These are phyloP conservation scores for Sardina pilchardus DNA, from an alignment of 2,113 vertebrate species.

Conservation along the genomic window DNA sequence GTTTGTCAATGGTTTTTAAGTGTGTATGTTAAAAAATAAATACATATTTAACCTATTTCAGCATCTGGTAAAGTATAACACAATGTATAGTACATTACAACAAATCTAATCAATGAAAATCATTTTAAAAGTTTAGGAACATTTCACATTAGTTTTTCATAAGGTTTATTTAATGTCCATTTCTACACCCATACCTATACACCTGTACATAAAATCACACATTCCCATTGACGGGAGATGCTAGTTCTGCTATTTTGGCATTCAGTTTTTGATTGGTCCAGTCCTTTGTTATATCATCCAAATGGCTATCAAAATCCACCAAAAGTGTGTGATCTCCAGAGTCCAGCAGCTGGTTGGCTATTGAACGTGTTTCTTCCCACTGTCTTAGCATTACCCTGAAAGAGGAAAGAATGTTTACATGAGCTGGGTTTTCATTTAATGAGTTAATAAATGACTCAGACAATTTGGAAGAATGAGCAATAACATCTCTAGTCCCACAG, in stretches of 20 bases:
- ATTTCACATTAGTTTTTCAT: slow-evolving; percentile 12
- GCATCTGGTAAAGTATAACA: neutral
- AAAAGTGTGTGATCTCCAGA: slow-evolving; percentile 74
- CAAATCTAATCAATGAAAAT: neutral
- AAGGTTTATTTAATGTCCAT: neutral
- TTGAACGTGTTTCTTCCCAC: slow-evolving; percentile 83
- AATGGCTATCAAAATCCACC: slow-evolving; percentile 87
- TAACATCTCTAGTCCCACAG: too few relatives aligned
- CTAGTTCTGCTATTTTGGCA: slow-evolving; percentile 76
- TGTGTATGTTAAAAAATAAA: neutral
- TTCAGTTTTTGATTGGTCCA: slow-evolving; percentile 90
- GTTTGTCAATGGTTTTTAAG: neutral
- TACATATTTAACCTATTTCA: neutral
- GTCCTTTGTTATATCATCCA: slow-evolving; percentile 87
- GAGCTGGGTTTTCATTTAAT: neutral
- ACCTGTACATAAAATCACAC: slow-evolving; percentile 54
- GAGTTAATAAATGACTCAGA: neutral
- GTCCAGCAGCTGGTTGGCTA: slow-evolving; percentile 77
- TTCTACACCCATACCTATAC: neutral
- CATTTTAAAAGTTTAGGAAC: neutral
- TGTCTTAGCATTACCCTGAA: slow-evolving; percentile 87
- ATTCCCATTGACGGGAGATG: slow-evolving; percentile 77
- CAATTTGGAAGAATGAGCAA: too few relatives aligned
- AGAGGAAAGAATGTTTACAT: neutral
- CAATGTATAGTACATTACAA: neutral